Evolutionary conservation across 2,797 vertebrate genomes (phyloP).

Genomic region (Notolabrus celidotus): DNA sequence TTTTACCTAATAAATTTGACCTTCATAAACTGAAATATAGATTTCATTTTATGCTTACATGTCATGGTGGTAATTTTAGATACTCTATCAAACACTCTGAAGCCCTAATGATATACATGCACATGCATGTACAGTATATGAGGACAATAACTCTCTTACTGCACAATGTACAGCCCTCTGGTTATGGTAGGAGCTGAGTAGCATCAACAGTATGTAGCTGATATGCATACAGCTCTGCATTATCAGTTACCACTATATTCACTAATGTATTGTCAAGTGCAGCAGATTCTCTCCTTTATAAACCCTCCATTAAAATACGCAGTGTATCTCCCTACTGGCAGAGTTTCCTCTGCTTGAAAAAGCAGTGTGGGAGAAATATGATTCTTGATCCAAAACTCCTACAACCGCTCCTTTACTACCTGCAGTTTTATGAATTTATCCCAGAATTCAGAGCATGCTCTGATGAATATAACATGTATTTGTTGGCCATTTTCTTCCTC

Average conservation of each 20-base stretch:
- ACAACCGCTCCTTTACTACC: constrained; percentile 2
- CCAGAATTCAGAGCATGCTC: not conserved
- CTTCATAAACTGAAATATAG: too few species aligned
- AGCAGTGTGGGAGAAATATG: constrained; percentile 1
- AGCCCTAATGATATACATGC: too few species aligned
- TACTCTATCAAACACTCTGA: too few species aligned
- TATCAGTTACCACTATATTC: constrained; percentile 10
- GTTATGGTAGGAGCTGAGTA: too few species aligned
- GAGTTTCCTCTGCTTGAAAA: constrained; percentile 25
- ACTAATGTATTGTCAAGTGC: constrained; percentile 25
- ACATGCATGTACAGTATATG: too few species aligned
- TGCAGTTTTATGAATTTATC: constrained; percentile 10
- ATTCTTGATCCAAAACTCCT: constrained; percentile 26
- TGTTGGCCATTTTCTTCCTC: not conserved
- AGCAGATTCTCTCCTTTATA: constrained; percentile 24
- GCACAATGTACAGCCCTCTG: too few species aligned
- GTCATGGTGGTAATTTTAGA: too few species aligned
- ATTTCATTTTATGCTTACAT: too few species aligned
- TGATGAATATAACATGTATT: not conserved
- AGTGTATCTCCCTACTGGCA: not conserved
- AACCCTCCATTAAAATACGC: constrained; percentile 20
- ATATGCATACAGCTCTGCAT: not conserved
- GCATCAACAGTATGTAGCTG: not conserved
- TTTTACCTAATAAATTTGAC: too few species aligned
- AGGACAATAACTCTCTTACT: too few species aligned